Evolutionary conservation across 2,113 vertebrate genomes (phyloP).

Genomic region (Benitochromis conjunctus): DNA sequence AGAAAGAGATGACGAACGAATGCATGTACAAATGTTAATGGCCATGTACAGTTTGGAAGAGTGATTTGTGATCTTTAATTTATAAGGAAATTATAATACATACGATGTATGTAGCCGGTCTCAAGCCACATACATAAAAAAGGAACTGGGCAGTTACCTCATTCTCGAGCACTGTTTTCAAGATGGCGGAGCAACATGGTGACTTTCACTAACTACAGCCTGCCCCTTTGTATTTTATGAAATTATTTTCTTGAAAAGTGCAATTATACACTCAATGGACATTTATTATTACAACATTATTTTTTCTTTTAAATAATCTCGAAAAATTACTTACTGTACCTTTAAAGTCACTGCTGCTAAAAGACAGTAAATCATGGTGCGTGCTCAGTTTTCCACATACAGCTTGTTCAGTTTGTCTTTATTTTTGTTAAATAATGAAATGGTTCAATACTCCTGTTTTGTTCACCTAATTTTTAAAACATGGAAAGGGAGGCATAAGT

Average conservation of each 20-base stretch:
- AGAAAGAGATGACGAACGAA: not conserved
- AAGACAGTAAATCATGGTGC: not conserved
- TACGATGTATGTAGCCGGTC: not conserved
- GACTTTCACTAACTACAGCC: not conserved
- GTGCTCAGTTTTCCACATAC: not conserved
- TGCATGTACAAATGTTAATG: not conserved
- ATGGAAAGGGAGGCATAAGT: rapidly evolving
- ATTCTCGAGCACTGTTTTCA: too few relatives aligned
- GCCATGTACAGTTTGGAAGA: not conserved
- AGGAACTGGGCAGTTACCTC: not conserved
- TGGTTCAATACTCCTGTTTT: not conserved
- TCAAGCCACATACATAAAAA: not conserved
- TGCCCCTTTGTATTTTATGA: not conserved
- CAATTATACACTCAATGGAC: not conserved
- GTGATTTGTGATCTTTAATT: not conserved
- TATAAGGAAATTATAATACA: not conserved
- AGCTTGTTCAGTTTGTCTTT: not conserved
- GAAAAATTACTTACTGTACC: not conserved
- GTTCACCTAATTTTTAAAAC: not conserved
- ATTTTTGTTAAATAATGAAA: not conserved
- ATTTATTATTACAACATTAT: not conserved
- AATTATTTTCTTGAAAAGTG: not conserved
- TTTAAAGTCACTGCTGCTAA: not conserved
- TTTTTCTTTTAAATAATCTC: not conserved
- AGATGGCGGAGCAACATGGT: not conserved